Base-by-base conservation (phyloP, 1,140 invertebrate species). In the Zaprionus taronus region DNA sequence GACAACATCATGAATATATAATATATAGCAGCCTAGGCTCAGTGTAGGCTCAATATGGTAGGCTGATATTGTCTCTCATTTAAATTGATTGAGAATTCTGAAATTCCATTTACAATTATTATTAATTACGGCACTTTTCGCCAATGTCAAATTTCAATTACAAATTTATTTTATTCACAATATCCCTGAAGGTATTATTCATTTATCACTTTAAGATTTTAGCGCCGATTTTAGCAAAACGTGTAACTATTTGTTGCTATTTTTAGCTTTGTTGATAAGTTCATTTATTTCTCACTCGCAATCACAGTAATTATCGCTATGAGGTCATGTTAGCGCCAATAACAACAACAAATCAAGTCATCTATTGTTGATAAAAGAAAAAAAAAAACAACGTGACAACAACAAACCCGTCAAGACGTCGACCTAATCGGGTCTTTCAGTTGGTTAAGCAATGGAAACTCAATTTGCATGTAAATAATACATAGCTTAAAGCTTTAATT, bases 1-100 rank as follows among this genome's bases (percentile, higher is more conserved):
- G 82, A 85, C 82, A 78, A 68, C 78, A 85, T 81, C 69, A 69
- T 70, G 64, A 65, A 77, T 73, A 49, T 65, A 22, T 74, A 73
- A 69, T 51, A 56, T 9, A 51, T 51, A 22, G 41, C 41, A n/a
- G 41, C 41, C n/a, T 17, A 44, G 41, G 41, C 41, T 44, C 41
- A 44, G 2, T 44, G n/a, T 22, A 22, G 47, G 20, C 47, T 51
- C 20, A 22, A 22, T 51, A 51, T 51, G 47, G 41, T 47, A 17
- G 14, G 41, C 41, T 17, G 36, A 12, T 38, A 38, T 47, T n/a
- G 41, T 7, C 41, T 14, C 47, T 9, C 5, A 17, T 49, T 24
- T 51, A 51, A 51, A 51, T 51, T 51, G 20, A 51, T 51, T 51
- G 22, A 51, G 20, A 4, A 51, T 51, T 22, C 3, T n/a, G 6